Conservation (phyloP, 2,113 vertebrate genomes). For the Halcyon malimbica region DNA sequence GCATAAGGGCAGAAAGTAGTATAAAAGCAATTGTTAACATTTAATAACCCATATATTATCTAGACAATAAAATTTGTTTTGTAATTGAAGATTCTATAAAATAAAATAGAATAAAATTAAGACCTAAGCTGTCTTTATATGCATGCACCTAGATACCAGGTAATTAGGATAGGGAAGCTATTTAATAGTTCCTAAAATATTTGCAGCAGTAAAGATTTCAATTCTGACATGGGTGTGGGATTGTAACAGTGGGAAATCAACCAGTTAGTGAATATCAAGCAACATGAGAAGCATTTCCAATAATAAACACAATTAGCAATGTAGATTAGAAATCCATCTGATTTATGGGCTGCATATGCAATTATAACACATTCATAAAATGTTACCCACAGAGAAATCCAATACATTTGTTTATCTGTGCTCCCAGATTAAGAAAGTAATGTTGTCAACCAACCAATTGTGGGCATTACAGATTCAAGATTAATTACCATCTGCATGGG, state of each 20-base stretch:
- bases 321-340: conserved; percentile 49
- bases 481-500: conserved; percentile 72
- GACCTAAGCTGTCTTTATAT: neutral
- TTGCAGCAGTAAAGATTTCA: neutral
- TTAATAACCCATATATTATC: neutral
- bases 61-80: neutral
- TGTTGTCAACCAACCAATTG: conserved; percentile 49
- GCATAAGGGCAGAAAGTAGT: neutral
- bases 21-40: neutral
- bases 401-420: conserved; percentile 49
- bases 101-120: neutral
- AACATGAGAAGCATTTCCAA: conserved; percentile 60
- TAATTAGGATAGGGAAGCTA: neutral
- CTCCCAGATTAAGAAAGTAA: conserved; percentile 52
- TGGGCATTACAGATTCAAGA: conserved; percentile 61
- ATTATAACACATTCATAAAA: conserved; percentile 64
- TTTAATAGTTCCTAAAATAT: conserved; percentile 19
- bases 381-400: conserved; percentile 35
- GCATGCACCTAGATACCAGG: neutral
- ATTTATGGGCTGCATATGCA: conserved; percentile 62
- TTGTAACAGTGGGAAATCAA: conserved; percentile 50
- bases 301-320: conserved; percentile 64
- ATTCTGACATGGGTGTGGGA: neutral
- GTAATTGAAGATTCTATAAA: neutral
- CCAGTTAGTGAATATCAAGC: conserved; percentile 32